phyloP scores from a whole-genome alignment of 2,797 vertebrate species.

The Acropternis orthonyx region DNA sequence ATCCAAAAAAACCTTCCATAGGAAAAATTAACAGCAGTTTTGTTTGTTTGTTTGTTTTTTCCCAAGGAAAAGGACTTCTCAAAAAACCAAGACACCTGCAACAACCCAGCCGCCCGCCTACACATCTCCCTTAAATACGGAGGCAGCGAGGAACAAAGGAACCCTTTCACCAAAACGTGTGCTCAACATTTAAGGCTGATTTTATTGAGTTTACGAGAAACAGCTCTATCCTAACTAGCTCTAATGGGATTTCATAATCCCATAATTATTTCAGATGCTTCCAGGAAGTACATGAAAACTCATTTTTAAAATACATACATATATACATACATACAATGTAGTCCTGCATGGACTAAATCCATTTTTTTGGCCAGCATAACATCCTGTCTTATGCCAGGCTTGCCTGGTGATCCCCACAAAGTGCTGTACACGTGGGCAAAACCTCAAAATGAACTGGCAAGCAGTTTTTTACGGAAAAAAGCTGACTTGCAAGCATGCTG shows the following conservation, averaged over 20 bases:
- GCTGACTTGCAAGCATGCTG: neutral
- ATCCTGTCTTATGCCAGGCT: neutral
- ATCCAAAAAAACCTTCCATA: neutral
- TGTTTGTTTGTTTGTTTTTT: neutral
- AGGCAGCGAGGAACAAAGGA: slow-evolving; percentile 33
- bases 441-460: neutral
- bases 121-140: neutral
- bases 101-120: neutral
- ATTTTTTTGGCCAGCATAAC: neutral
- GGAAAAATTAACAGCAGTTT: neutral
- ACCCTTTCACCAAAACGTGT: slow-evolving; percentile 8
- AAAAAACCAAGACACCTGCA: slow-evolving; percentile 40
- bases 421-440: neutral
- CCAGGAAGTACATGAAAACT: neutral
- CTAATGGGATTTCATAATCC: slow-evolving; percentile 25
- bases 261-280: neutral
- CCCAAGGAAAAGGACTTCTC: neutral
- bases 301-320: neutral
- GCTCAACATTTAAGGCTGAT: slow-evolving; percentile 6
- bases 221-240: neutral
- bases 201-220: neutral
- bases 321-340: neutral
- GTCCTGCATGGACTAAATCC: neutral
- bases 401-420: neutral
- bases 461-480: neutral